Evolutionary conservation across 1,140 invertebrate species (phyloP).

Genomic region (Drosophila kanapiae): DNA sequence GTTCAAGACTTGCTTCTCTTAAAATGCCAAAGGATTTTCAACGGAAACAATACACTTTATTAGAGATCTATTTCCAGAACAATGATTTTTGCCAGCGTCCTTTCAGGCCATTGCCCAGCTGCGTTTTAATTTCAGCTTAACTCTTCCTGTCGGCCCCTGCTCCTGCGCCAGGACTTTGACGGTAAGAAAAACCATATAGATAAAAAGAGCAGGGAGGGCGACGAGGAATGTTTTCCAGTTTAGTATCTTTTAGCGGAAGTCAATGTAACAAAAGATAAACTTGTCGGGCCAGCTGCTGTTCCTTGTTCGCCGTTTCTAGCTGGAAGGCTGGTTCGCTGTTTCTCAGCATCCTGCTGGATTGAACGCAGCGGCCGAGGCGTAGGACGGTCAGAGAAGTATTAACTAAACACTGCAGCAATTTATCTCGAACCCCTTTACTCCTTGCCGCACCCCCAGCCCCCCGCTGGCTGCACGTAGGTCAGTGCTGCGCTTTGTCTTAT

Average conservation of each 20-base stretch:
- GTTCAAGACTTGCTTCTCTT: background rate
- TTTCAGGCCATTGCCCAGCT: slow-evolving; percentile 70
- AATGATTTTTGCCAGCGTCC: slow-evolving; percentile 55
- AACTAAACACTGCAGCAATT: slow-evolving; percentile 82
- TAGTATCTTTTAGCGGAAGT: slow-evolving; percentile 80
- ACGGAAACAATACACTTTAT: slow-evolving; percentile 2
- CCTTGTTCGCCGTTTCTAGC: slow-evolving; percentile 34
- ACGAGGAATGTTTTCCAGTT: slow-evolving; percentile 65
- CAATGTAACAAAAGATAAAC: slow-evolving; percentile 83
- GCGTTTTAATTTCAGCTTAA: slow-evolving; percentile 76
- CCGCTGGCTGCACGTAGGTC: slow-evolving; percentile 44
- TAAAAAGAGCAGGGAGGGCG: slow-evolving; percentile 9
- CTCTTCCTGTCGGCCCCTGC: slow-evolving; percentile 51
- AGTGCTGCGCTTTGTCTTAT: slow-evolving; percentile 72
- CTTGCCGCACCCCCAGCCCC: slow-evolving; percentile 20
- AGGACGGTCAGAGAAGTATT: slow-evolving; percentile 66
- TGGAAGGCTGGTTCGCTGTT: slow-evolving; percentile 24
- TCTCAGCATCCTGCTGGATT: slow-evolving; percentile 38
- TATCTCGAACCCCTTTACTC: slow-evolving; percentile 49
- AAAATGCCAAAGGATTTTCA: background rate
- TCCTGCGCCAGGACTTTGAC: slow-evolving; percentile 27
- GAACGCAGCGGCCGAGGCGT: slow-evolving; percentile 41
- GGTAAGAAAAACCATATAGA: slow-evolving; percentile 35
- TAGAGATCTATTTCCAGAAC: background rate
- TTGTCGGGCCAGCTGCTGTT: slow-evolving; percentile 76